phyloP scores from a whole-genome alignment of 2,888 invertebrate species.

The Anagyrus pseudococci region DNA sequence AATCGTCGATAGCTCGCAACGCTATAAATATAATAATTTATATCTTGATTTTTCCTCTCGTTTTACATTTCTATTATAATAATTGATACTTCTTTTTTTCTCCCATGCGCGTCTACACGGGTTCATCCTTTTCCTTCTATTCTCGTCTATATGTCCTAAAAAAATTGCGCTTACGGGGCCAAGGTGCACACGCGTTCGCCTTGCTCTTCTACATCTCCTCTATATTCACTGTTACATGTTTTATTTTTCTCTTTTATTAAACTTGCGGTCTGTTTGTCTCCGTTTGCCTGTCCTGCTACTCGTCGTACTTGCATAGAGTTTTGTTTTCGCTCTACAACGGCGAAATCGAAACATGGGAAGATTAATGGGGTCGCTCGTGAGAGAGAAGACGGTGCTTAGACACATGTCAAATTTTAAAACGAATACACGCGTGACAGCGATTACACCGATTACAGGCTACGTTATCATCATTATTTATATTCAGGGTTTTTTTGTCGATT shows the following conservation, averaged over 20 bases:
- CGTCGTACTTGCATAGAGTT: not conserved
- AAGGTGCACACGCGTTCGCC: conserved; percentile 41
- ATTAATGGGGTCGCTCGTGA: not conserved
- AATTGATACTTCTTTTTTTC: conserved; percentile 3
- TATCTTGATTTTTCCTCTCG: not conserved
- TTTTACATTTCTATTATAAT: conserved; percentile 10
- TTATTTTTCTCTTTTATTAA: conserved; percentile 13
- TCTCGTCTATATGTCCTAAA: conserved; percentile 1
- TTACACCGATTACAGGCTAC: too few species aligned
- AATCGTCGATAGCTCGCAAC: not conserved
- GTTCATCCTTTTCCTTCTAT: not conserved
- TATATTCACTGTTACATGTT: not conserved
- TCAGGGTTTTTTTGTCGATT: too few species aligned
- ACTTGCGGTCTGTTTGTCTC: not conserved
- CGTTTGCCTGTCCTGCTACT: not conserved
- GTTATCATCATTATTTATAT: too few species aligned
- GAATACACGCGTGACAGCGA: too few species aligned
- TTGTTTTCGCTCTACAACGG: conserved; percentile 3
- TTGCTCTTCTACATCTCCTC: conserved; percentile 23
- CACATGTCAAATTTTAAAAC: too few species aligned
- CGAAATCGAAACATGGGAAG: conserved; percentile 1
- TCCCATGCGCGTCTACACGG: not conserved
- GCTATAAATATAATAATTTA: conserved; percentile 5
- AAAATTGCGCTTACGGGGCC: conserved; percentile 37
- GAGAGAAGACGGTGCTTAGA: too few species aligned